A percentile compares a stretch with the other conserved stretches of the same genome.
Conservation (phyloP, 2,113 vertebrate genomes). For the Ceuthmochares aereus region DNA sequence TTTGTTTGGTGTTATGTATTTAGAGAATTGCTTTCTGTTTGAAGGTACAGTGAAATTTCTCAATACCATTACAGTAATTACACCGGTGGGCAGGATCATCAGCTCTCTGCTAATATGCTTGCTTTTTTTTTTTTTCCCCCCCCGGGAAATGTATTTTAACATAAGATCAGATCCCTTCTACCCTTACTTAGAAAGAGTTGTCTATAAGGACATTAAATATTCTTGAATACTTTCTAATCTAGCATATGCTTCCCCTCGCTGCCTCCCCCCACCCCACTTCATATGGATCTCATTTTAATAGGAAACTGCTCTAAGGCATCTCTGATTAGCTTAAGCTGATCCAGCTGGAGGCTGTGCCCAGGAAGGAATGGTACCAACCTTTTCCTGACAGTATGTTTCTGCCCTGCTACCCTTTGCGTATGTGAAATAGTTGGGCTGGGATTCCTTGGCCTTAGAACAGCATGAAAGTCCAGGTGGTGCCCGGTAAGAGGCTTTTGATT, state of each 20-base stretch:
- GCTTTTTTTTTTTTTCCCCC: neutral
- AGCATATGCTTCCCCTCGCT: neutral
- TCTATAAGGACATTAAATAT: neutral
- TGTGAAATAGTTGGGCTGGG: neutral
- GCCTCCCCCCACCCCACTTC: neutral
- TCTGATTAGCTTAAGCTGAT: neutral
- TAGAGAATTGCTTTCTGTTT: neutral
- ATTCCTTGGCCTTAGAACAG: neutral
- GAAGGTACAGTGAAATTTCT: neutral
- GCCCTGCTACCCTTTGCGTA: neutral
- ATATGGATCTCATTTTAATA: neutral
- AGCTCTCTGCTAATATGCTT: neutral
- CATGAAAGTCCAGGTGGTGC: slow-evolving; percentile 34
- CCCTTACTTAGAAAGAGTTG: neutral
- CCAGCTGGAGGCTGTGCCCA: neutral
- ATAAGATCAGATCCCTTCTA: neutral
- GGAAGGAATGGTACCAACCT: neutral
- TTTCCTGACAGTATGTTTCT: neutral
- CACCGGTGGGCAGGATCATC: neutral
- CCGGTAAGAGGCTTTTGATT: slow-evolving; percentile 68
- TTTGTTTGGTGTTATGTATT: neutral
- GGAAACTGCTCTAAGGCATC: neutral
- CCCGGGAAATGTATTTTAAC: neutral
- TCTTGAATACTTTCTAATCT: neutral
- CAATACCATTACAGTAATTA: neutral